phyloP scores from a whole-genome alignment of 2,797 vertebrate genomes.

The Chelonia mydas region DNA sequence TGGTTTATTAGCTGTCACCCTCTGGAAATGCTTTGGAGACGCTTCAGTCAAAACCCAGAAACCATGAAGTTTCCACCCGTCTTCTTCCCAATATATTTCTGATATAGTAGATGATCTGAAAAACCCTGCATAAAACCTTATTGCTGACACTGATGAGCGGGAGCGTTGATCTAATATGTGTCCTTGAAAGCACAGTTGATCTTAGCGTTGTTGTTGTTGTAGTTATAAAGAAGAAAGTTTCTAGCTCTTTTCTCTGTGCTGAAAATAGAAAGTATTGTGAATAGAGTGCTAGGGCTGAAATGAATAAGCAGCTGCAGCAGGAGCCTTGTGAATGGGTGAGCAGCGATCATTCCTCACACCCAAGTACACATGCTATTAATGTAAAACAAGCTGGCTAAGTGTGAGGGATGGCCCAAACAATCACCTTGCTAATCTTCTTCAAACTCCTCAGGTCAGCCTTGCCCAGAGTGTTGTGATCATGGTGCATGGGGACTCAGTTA shows the following conservation, averaged over 20 bases:
- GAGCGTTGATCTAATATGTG: not conserved
- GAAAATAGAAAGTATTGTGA: not conserved
- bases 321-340: not conserved
- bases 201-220: not conserved
- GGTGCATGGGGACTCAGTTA: not conserved
- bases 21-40: constrained; percentile 39
- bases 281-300: not conserved
- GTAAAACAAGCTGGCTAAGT: not conserved
- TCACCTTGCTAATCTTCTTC: not conserved
- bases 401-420: not conserved
- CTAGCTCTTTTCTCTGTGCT: not conserved
- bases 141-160: not conserved
- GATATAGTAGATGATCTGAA: not conserved
- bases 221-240: not conserved
- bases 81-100: not conserved
- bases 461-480: not conserved
- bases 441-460: constrained; percentile 2
- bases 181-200: not conserved
- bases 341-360: not conserved
- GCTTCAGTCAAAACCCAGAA: constrained; percentile 10
- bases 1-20: constrained; percentile 49
- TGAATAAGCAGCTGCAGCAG: not conserved
- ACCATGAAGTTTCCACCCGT: not conserved
- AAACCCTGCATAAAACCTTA: not conserved
- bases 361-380: not conserved